Conservation (phyloP, 2,113 vertebrate genomes). For the Speoplatyrhinus poulsoni region DNA sequence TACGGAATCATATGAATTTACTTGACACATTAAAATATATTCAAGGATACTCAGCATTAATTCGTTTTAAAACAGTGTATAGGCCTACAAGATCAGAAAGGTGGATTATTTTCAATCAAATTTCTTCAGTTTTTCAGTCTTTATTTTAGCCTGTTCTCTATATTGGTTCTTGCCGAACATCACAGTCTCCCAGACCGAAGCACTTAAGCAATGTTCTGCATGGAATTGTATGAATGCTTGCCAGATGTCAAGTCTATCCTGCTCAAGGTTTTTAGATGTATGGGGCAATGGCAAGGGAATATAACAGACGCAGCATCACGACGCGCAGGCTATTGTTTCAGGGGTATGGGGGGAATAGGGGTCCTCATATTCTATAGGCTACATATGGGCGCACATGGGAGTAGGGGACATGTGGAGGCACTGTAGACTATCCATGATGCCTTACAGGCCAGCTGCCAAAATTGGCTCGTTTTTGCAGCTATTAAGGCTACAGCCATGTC, state of each 20-base stretch:
- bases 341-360: background rate
- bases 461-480: slow-evolving; percentile 51
- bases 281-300: slow-evolving; percentile 44
- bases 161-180: no score
- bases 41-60: no score
- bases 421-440: slow-evolving; percentile 37
- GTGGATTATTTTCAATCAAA: no score
- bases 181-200: background rate
- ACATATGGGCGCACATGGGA: slow-evolving; percentile 47
- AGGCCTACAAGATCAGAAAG: no score
- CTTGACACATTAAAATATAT: no score
- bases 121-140: no score
- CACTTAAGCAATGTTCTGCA: background rate
- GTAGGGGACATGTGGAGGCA: slow-evolving; percentile 11
- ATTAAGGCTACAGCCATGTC: slow-evolving; percentile 13
- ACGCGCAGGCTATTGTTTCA: slow-evolving; percentile 61
- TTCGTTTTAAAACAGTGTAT: no score
- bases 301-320: slow-evolving; percentile 70
- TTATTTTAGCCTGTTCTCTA: no score
- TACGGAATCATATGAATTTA: no score
- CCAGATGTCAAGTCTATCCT: slow-evolving; percentile 53
- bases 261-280: slow-evolving; percentile 36
- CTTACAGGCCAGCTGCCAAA: slow-evolving; percentile 2
- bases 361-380: slow-evolving; percentile 43
- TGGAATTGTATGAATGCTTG: slow-evolving; percentile 49